Conservation (phyloP, 30 jellyfish, hydroid and myxozoan species). For the Phacellophora camtschatica region DNA sequence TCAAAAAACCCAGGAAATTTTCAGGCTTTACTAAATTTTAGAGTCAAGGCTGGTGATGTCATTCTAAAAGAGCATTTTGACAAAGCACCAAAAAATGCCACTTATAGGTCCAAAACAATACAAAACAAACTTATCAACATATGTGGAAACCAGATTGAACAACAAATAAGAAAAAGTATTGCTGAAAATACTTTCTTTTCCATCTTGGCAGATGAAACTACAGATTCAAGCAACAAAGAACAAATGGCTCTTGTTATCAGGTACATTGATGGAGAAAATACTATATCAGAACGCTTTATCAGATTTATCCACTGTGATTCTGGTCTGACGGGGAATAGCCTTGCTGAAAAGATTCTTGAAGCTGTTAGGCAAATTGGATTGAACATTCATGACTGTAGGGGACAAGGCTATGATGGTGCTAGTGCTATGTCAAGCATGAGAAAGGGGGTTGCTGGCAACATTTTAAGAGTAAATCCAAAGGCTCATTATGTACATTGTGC, state of each 20-base stretch:
- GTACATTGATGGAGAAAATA: neutral
- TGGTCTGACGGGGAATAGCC: conserved; percentile 23
- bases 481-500: conserved; percentile 60
- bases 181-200: neutral
- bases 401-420: conserved; percentile 63
- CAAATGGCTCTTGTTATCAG: conserved; percentile 43
- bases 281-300: conserved; percentile 6
- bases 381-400: conserved; percentile 26
- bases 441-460: conserved; percentile 45
- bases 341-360: conserved; percentile 6
- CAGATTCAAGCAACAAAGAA: conserved; percentile 38
- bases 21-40: conserved; percentile 50
- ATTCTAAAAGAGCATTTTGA: conserved; percentile 36
- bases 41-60: conserved; percentile 53
- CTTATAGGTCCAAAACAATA: conserved; percentile 44
- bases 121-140: conserved; percentile 42
- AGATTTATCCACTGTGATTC: conserved; percentile 23
- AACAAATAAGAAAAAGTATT: neutral
- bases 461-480: conserved; percentile 16
- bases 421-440: conserved; percentile 35
- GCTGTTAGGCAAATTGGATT: conserved; percentile 36
- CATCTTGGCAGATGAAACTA: conserved; percentile 39
- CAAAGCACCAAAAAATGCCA: conserved; percentile 54
- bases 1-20: conserved; percentile 52
- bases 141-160: conserved; percentile 42